Percentiles rank a stretch among this genome's conserved stretches.
Conservation (phyloP, 2,888 invertebrate species). For the Adelphocoris suturalis region DNA sequence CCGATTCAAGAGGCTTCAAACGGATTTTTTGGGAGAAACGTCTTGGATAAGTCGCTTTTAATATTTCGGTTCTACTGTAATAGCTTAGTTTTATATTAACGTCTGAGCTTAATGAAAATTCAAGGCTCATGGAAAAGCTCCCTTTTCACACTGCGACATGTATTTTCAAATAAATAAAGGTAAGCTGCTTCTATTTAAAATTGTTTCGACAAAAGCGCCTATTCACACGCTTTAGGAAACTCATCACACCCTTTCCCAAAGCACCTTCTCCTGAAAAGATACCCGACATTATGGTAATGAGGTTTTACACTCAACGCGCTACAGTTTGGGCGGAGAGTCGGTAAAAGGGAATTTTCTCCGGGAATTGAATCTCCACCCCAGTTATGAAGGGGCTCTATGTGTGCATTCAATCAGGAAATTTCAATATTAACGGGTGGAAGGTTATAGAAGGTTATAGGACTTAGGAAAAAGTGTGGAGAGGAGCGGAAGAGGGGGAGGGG, state of each 20-base stretch:
- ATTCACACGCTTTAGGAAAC: background rate
- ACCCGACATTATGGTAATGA: constrained; percentile 1
- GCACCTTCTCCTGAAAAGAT: background rate
- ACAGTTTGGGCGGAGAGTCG: background rate
- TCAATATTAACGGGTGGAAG: constrained; percentile 52
- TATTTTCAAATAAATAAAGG: too few species aligned
- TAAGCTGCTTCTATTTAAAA: too few species aligned
- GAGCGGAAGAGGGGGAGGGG: background rate
- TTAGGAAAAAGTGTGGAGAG: background rate
- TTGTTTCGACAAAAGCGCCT: too few species aligned
- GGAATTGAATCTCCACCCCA: constrained; percentile 51
- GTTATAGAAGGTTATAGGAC: constrained; percentile 12
- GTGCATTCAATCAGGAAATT: constrained; percentile 66
- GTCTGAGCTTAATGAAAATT: too few species aligned
- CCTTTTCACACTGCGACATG: too few species aligned
- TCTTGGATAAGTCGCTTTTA: too few species aligned
- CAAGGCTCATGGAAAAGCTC: too few species aligned
- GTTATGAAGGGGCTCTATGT: constrained; percentile 54
- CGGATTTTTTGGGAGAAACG: too few species aligned
- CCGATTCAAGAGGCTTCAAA: too few species aligned
- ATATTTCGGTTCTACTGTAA: too few species aligned
- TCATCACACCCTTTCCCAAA: background rate
- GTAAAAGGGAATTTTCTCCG: constrained; percentile 35
- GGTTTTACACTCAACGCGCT: background rate
- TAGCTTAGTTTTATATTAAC: too few species aligned